phyloP scores from a whole-genome alignment of 64 coral and sea anemone species.

The Stichodactyla helianthus region DNA sequence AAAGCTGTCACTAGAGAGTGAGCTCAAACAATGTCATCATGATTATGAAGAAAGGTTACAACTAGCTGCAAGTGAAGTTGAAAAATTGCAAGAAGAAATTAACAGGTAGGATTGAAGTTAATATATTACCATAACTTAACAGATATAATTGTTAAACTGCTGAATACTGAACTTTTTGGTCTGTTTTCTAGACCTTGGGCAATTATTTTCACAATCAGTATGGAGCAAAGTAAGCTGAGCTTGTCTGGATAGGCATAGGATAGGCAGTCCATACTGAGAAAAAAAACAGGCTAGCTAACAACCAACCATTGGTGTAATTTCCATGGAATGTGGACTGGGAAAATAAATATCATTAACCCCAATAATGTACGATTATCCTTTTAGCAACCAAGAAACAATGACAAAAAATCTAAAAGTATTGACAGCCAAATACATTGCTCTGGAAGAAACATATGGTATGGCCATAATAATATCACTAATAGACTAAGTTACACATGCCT shows the following conservation, averaged over 20 bases:
- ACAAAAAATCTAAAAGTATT: slow-evolving; percentile 31
- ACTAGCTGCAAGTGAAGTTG: slow-evolving; percentile 28
- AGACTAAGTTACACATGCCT: no score
- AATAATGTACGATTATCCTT: background rate
- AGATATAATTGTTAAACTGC: no score
- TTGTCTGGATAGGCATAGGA: no score
- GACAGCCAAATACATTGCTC: slow-evolving; percentile 37
- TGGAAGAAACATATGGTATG: slow-evolving; percentile 42
- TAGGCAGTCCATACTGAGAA: no score
- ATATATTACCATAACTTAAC: background rate
- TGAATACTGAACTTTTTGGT: no score
- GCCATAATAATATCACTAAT: background rate
- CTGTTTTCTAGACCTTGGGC: no score
- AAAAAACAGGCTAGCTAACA: no score
- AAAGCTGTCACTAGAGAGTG: slow-evolving; percentile 38
- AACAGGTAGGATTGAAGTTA: slow-evolving; percentile 6
- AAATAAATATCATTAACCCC: no score
- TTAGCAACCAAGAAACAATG: slow-evolving; percentile 43
- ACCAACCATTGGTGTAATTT: no score
- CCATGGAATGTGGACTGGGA: no score
- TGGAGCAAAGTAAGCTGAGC: no score
- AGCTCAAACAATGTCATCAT: slow-evolving; percentile 35
- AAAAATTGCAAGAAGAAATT: slow-evolving; percentile 55
- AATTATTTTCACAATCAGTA: no score
- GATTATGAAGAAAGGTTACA: slow-evolving; percentile 58